phyloP scores from a whole-genome alignment of 2,113 vertebrate genomes.

The Pandion haliaetus region DNA sequence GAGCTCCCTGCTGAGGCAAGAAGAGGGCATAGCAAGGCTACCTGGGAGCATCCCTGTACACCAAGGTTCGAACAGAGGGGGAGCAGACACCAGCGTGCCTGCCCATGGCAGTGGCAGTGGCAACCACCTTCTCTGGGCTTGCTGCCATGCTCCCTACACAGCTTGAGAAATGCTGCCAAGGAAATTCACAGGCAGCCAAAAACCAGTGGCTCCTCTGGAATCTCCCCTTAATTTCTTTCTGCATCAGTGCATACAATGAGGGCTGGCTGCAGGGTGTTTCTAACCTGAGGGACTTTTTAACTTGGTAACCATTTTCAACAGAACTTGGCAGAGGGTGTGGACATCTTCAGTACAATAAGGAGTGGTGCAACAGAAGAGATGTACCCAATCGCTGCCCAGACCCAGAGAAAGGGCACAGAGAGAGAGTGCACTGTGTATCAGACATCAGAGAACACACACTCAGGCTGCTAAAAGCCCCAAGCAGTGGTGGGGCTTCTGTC shows the following conservation, averaged over 20 bases:
- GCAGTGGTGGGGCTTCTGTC: neutral
- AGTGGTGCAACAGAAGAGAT: neutral
- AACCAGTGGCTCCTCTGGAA: neutral
- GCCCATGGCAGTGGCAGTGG: neutral
- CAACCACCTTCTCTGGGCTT: neutral
- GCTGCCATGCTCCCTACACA: neutral
- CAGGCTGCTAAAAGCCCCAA: neutral
- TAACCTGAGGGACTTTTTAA: neutral
- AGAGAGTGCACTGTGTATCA: neutral
- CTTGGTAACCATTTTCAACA: neutral
- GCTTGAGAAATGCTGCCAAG: neutral
- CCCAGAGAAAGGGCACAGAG: neutral
- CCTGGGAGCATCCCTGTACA: neutral
- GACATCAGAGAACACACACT: neutral
- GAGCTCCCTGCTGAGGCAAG: neutral
- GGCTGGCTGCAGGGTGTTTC: neutral
- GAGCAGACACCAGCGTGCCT: neutral
- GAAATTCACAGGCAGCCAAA: neutral
- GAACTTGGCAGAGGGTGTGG: neutral
- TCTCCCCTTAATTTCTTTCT: neutral
- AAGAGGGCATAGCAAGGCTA: neutral
- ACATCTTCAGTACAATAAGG: neutral
- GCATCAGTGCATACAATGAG: neutral
- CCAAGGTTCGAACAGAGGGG: neutral
- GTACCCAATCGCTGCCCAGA: neutral